Evolutionary conservation across 2,113 vertebrate species (phyloP).

Genomic region (Panthera leo): DNA sequence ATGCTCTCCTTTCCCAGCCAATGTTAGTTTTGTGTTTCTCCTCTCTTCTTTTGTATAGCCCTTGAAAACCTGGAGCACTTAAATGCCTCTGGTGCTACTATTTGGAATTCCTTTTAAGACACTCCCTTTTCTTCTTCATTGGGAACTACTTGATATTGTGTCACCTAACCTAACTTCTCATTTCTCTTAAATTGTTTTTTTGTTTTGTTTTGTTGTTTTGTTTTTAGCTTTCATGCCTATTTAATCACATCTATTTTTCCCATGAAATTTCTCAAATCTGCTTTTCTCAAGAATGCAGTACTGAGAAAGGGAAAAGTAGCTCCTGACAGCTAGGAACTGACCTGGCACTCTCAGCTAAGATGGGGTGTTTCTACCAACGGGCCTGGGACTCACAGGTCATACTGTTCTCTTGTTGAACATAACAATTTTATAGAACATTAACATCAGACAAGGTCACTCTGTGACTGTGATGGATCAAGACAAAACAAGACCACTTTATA

Average conservation of each 20-base stretch:
- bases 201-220: neutral
- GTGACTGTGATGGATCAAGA: neutral
- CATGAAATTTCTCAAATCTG: neutral
- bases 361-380: neutral
- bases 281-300: neutral
- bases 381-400: neutral
- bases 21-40: neutral
- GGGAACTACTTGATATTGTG: neutral
- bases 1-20: neutral
- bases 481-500: neutral
- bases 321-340: neutral
- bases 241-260: neutral
- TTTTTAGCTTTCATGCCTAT: neutral
- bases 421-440: neutral
- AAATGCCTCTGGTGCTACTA: neutral
- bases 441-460: neutral
- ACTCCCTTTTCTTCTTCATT: neutral
- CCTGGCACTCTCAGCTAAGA: neutral
- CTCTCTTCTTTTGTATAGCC: neutral
- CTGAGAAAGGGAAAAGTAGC: neutral
- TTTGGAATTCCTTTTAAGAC: slow-evolving; percentile 33
- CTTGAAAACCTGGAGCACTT: neutral
- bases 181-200: neutral
- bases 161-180: neutral
- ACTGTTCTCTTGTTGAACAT: neutral